Evolutionary conservation across 2,113 vertebrate genomes (phyloP).

Genomic region (Scartelaos histophorus): DNA sequence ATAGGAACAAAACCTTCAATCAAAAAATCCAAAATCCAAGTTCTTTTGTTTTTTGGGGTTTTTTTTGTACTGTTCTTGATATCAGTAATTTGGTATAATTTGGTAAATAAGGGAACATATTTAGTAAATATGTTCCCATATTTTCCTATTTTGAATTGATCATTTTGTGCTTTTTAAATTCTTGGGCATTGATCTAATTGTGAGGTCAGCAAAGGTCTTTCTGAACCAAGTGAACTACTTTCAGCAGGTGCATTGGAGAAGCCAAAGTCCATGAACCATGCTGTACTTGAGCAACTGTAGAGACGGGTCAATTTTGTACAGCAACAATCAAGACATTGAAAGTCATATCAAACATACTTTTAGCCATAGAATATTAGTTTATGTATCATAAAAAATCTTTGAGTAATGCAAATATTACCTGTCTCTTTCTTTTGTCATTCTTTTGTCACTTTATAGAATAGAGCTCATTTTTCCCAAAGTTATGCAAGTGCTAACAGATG

Average conservation of each 20-base stretch:
- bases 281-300: not conserved
- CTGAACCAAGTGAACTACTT: not conserved
- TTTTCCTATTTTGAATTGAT: constrained; percentile 57
- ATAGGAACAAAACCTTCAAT: constrained; percentile 15
- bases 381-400: not conserved
- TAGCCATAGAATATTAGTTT: too few relatives aligned
- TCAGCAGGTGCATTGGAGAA: not conserved
- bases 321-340: not conserved
- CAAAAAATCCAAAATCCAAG: constrained; percentile 33
- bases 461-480: too few relatives aligned
- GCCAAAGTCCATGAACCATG: not conserved
- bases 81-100: constrained; percentile 35
- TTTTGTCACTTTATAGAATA: too few relatives aligned
- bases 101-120: too few relatives aligned
- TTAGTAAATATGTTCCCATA: too few relatives aligned
- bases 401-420: not conserved
- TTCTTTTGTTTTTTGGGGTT: constrained; percentile 30
- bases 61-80: constrained; percentile 28
- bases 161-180: constrained; percentile 45
- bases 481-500: not conserved
- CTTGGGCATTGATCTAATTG: constrained; percentile 46
- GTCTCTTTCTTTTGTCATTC: too few relatives aligned
- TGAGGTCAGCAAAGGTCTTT: constrained; percentile 11
- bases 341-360: not conserved
- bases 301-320: not conserved